Percentiles rank a stretch among this genome's conserved stretches.
Evolutionary conservation across 35 echinoderm and acorn worm genomes (phyloP).

Genomic region (Anneissia japonica): DNA sequence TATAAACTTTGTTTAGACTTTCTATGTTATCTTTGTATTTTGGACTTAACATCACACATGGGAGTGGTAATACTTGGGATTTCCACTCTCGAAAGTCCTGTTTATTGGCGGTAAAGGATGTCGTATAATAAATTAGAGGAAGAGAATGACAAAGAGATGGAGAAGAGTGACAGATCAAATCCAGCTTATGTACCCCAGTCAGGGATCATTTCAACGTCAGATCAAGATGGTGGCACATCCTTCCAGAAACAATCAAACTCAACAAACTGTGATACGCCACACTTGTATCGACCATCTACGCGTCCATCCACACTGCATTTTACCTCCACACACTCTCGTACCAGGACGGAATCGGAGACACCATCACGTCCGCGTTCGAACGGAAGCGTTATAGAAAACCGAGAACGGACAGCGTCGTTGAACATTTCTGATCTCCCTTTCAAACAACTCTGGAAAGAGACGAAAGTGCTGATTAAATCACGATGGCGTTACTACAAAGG

Average conservation of each 20-base stretch:
- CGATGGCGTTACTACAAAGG: neutral
- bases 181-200: neutral
- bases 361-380: neutral
- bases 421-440: neutral
- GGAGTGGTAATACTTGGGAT: neutral
- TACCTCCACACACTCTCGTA: too few relatives aligned
- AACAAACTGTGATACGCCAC: neutral
- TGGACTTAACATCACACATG: neutral
- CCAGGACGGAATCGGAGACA: neutral
- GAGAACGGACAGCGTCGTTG: neutral
- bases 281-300: neutral
- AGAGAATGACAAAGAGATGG: neutral
- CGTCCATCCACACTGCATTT: too few relatives aligned
- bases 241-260: neutral
- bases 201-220: neutral
- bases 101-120: neutral
- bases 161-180: neutral
- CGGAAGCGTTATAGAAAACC: neutral
- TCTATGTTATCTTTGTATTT: neutral
- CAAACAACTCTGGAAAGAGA: neutral
- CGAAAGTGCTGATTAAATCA: neutral
- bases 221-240: neutral
- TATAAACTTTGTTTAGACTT: neutral
- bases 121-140: neutral
- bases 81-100: neutral